phyloP scores from a whole-genome alignment of 2,888 invertebrate genomes.

The Trichogramma evanescens region DNA sequence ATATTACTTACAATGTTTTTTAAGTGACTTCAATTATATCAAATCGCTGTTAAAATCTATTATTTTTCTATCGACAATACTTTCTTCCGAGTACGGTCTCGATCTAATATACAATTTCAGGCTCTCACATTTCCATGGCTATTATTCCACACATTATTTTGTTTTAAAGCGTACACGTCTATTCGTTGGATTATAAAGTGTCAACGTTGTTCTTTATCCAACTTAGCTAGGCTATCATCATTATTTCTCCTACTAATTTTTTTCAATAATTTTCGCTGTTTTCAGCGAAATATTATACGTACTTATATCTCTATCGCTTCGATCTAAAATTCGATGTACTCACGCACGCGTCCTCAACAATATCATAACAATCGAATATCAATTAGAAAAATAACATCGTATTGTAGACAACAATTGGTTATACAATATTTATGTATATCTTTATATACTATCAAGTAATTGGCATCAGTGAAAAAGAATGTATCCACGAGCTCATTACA shows the following conservation, averaged over 20 bases:
- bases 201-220: slow-evolving; percentile 16
- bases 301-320: slow-evolving; percentile 25
- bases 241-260: not conserved
- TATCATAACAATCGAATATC: slow-evolving; percentile 46
- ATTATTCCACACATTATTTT: no score
- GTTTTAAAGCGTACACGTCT: not conserved
- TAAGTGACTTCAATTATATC: not conserved
- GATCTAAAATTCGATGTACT: slow-evolving; percentile 42
- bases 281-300: not conserved
- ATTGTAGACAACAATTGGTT: slow-evolving; percentile 47
- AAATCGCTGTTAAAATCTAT: slow-evolving; percentile 10
- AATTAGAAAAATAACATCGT: slow-evolving; percentile 49
- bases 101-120: no score
- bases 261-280: no score
- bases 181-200: slow-evolving; percentile 10
- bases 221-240: slow-evolving; percentile 11
- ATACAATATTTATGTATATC: slow-evolving; percentile 32
- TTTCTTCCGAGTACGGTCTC: slow-evolving; percentile 4
- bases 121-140: no score
- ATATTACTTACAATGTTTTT: slow-evolving; percentile 1
- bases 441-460: slow-evolving; percentile 26
- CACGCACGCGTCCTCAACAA: slow-evolving; percentile 39
- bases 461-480: slow-evolving; percentile 27
- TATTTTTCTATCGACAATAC: slow-evolving; percentile 4
- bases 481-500: slow-evolving; percentile 8